phyloP scores from a whole-genome alignment of 2,113 vertebrate genomes.

The Campylorhamphus procurvoides region DNA sequence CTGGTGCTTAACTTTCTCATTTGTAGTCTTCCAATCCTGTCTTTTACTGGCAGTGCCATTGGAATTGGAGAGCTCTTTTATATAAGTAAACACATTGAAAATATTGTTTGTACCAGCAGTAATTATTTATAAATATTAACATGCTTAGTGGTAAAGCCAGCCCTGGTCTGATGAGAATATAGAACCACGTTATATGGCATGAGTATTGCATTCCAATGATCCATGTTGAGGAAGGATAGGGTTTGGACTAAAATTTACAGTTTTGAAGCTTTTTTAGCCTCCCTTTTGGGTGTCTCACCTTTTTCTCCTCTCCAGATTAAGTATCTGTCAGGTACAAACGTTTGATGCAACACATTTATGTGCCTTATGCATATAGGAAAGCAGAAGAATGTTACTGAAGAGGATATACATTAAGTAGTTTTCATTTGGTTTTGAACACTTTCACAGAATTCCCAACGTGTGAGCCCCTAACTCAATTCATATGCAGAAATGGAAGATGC shows the following conservation, averaged over 20 bases:
- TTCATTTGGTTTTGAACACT: neutral
- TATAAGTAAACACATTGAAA: neutral
- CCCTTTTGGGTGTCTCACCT: neutral
- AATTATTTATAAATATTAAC: neutral
- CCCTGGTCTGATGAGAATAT: neutral
- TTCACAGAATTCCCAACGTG: slow-evolving; percentile 91
- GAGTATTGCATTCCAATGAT: neutral
- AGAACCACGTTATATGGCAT: too few relatives aligned
- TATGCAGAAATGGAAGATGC: slow-evolving; percentile 91
- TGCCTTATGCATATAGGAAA: neutral
- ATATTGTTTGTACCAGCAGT: neutral
- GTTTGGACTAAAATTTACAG: neutral
- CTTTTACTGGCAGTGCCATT: neutral
- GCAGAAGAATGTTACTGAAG: neutral
- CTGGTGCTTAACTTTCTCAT: neutral
- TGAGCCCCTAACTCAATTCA: slow-evolving; percentile 89
- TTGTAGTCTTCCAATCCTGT: neutral
- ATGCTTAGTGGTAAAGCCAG: neutral
- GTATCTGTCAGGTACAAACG: neutral
- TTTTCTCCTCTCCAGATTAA: neutral
- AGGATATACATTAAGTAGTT: neutral
- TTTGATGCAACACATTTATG: neutral
- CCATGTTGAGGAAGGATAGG: neutral
- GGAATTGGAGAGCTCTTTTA: neutral
- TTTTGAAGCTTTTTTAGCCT: neutral